Evolutionary conservation across 1,140 invertebrate species (phyloP), one percentile per base, ranked within the genome.

Genomic region (Papilio aristodemus): DNA sequence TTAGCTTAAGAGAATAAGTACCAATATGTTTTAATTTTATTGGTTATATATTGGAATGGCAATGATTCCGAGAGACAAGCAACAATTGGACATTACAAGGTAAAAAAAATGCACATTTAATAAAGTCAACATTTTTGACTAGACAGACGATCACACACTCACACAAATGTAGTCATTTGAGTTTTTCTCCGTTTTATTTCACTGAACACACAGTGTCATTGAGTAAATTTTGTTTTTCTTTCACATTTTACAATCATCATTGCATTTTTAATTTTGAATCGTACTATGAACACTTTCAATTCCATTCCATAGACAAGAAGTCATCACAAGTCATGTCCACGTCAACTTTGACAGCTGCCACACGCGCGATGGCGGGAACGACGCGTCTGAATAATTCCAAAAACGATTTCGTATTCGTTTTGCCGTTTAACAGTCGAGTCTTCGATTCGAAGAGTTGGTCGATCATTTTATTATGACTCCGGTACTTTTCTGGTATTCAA

Each of bases 401-500:
- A 74, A 76, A 71, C 74, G 74, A 57, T 72, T 32, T 59, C 17
- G 66, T 36, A 68, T 70, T 38, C 68, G 32, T 70, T 75, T 68
- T 70, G 60, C 69, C 37, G 68, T 69, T 70, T 73, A 71, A 72
- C 71, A 58, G 50, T 39, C 19, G 66, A 37, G 50, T 57, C 50
- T 67, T 71, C 67, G 66, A 67, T 46, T 57, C 8, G 59, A 22
- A 62, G 13, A 22, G 27, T 14, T 22, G 19, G 37, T 13, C 14
- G 17, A 60, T 86, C 87, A 90, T 83, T 86, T 89, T 41, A 86
- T 80, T 22, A 87, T 89, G 9, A 89, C 73, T 5, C 80, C 85
- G 17, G 81, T 73, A 69, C 71, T 88, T 59, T 77, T 86, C 67
- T 93, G 88, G 74, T 87, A 89, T 68, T 94, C 93, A 37, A 94